Evolutionary conservation across 2,797 vertebrate species (phyloP), one percentile per base, ranked within the genome.

Genomic region (Leuciscus waleckii): DNA sequence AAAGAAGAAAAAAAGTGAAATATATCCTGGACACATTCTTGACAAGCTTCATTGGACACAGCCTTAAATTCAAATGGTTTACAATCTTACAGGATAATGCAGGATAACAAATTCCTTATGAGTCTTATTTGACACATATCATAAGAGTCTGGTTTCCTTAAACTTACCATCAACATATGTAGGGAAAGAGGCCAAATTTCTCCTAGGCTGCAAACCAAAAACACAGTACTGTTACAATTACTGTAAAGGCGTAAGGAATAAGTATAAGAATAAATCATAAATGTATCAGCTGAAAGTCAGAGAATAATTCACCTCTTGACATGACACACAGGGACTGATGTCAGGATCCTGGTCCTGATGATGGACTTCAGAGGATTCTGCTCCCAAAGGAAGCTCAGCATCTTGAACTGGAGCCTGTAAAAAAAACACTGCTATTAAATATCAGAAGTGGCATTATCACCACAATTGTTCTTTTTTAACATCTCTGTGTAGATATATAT

Each of bases 111-210:
- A 51, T 35, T 75, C 5, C 71, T 51, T 32, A 51, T 32, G 8
- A 74, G 7, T 32, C n/a, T 56, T 5, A n/a, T 76, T 63, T 63
- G 14, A 19, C 23, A 19, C 10, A 0, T 11, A 35, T 74, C 17
- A 69, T 16, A 69, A 51, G 21, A 70, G 49, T 19, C 9, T 46
- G 77, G 61, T 78, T 63, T 32, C 32, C 11, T 70, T 69, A 10
- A 79, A 92, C 97, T 97, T 94, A 98, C 98, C 97, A 91, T 99
- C 98, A 90, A 99, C 98, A 87, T 98, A 99, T 1, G 97, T 98
- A 86, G 98, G 98, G 91, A 99, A 98, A 21, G 96, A 96, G 90
- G 97, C 97, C 95, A 99, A 95, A 93, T 95, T 95, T 94, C 96
- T 97, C 91, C 96, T 96, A 84, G 96, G 95, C 98, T 99, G 95